Evolutionary conservation across 2,113 vertebrate genomes (phyloP).

Genomic region (Anguilla japonica): DNA sequence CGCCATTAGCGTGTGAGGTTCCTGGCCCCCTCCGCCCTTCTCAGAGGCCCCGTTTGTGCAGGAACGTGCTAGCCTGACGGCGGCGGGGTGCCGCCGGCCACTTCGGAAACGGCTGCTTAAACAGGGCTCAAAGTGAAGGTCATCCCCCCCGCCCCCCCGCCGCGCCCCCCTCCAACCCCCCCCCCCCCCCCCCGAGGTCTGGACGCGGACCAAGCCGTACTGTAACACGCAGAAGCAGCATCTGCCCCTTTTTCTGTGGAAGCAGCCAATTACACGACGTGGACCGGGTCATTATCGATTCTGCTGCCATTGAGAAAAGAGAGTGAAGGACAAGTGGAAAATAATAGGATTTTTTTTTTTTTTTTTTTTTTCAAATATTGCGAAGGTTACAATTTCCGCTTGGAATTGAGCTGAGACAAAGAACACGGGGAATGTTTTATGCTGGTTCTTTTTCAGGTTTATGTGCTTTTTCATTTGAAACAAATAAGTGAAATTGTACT

Average conservation of each 20-base stretch:
- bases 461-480: not conserved
- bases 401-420: conserved; percentile 37
- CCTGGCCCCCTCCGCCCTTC: not conserved
- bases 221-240: conserved; percentile 41
- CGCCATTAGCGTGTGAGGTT: not conserved
- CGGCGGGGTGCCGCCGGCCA: not conserved
- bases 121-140: conserved; percentile 46
- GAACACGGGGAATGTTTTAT: conserved; percentile 41
- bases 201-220: conserved; percentile 40
- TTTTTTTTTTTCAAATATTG: conserved; percentile 34
- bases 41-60: not conserved
- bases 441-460: not conserved
- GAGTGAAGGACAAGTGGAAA: conserved; percentile 45
- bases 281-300: conserved; percentile 21
- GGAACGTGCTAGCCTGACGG: not conserved
- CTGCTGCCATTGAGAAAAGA: conserved; percentile 41
- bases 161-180: conserved; percentile 35
- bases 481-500: not conserved
- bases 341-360: conserved; percentile 51
- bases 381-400: conserved; percentile 46
- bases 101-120: conserved; percentile 33
- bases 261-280: conserved; percentile 40
- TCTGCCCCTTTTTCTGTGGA: conserved; percentile 49
- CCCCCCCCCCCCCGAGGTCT: conserved; percentile 30
- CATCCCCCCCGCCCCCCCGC: conserved; percentile 43